Percentiles rank a stretch among this genome's conserved stretches.
Evolutionary conservation across 2,797 vertebrate genomes (phyloP).

Genomic region (Pseudomugil gertrudae): DNA sequence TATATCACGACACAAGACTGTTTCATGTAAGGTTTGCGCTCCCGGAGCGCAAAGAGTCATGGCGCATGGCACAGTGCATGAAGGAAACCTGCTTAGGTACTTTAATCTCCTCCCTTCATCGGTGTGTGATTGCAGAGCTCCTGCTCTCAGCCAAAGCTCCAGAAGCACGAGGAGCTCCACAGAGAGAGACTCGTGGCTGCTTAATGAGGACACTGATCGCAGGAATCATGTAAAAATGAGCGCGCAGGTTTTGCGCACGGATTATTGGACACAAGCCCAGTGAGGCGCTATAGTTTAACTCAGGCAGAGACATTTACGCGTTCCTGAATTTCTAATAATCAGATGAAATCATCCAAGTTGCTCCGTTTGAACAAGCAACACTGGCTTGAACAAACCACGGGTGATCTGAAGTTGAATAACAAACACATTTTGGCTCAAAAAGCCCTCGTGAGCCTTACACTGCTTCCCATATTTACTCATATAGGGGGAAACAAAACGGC

Average conservation of each 20-base stretch:
- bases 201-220: slow-evolving; percentile 25
- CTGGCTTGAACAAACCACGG: slow-evolving; percentile 11
- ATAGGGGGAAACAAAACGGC: background rate
- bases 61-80: background rate
- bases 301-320: slow-evolving; percentile 25
- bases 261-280: slow-evolving; percentile 6
- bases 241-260: slow-evolving; percentile 62
- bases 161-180: slow-evolving; percentile 12
- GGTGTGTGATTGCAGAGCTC: slow-evolving; percentile 27
- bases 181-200: slow-evolving; percentile 11
- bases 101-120: slow-evolving; percentile 30
- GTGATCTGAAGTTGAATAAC: background rate
- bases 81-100: slow-evolving; percentile 7
- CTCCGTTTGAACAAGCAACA: slow-evolving; percentile 8
- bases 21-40: background rate
- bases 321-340: slow-evolving; percentile 24
- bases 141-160: slow-evolving; percentile 15
- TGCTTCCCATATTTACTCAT: background rate
- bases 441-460: background rate
- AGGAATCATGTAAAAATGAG: too few species aligned
- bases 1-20: background rate
- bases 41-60: background rate
- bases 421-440: background rate
- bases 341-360: slow-evolving; percentile 25
- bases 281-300: background rate